phyloP scores from a whole-genome alignment of 2,888 invertebrate genomes.

The Phymatocera aterrima region DNA sequence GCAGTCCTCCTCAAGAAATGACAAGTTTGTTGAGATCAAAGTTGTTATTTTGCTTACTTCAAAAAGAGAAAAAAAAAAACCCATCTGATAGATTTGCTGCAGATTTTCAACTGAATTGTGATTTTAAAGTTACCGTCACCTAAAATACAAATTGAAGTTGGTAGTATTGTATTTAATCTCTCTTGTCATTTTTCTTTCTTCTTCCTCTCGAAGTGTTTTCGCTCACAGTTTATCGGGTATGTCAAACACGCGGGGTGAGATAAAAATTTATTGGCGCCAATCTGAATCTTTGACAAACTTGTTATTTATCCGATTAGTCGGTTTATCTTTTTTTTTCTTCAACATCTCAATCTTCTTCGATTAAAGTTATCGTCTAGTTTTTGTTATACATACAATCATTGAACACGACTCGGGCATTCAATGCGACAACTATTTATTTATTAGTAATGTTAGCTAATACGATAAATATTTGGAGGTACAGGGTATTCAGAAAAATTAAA shows the following conservation, averaged over 20 bases:
- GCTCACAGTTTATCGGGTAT: not conserved
- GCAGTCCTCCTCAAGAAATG: constrained; percentile 15
- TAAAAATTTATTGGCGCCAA: not conserved
- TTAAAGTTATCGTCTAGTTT: not conserved
- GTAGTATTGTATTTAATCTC: not conserved
- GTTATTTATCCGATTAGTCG: no score
- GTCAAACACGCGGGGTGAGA: not conserved
- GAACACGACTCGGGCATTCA: not conserved
- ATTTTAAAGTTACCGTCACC: not conserved
- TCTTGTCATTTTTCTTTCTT: not conserved
- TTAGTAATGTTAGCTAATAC: constrained; percentile 36
- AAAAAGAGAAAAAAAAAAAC: not conserved
- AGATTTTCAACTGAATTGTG: not conserved
- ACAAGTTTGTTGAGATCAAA: constrained; percentile 12
- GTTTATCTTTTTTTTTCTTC: not conserved
- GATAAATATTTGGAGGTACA: constrained; percentile 37
- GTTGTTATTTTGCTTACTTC: not conserved
- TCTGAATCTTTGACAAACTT: constrained; percentile 8
- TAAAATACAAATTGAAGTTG: not conserved
- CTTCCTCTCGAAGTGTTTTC: not conserved
- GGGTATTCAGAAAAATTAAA: constrained; percentile 45
- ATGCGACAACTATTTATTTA: not conserved
- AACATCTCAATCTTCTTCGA: not conserved
- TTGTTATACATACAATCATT: not conserved
- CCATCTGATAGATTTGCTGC: not conserved